Evolutionary conservation across 2,113 vertebrate species (phyloP).

Genomic region (Anarrhichthys ocellatus): DNA sequence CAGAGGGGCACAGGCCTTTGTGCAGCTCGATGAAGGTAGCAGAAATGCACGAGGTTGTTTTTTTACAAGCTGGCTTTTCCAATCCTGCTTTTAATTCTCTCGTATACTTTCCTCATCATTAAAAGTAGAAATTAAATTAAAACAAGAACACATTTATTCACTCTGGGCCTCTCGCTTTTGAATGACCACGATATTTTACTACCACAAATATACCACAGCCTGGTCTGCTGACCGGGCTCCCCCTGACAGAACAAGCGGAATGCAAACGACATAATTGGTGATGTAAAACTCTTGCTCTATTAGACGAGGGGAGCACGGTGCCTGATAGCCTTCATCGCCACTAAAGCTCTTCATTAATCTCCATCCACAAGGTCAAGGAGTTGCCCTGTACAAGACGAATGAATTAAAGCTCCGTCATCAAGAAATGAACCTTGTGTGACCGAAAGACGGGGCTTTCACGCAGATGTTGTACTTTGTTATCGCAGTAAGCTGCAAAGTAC

Average conservation of each 20-base stretch:
- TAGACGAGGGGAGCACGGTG: constrained; percentile 65
- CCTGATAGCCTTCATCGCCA: constrained; percentile 76
- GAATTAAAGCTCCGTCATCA: constrained; percentile 67
- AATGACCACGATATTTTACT: constrained; percentile 51
- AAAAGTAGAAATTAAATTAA: constrained; percentile 2
- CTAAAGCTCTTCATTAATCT: constrained; percentile 83
- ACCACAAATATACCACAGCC: constrained; percentile 31
- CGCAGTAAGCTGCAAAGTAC: constrained; percentile 8
- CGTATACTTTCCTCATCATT: background rate
- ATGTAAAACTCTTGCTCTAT: constrained; percentile 76
- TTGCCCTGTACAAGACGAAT: constrained; percentile 71
- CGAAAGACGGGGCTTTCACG: constrained; percentile 12
- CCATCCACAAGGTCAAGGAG: constrained; percentile 77
- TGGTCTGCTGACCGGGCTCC: constrained; percentile 5
- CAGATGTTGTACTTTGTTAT: constrained; percentile 40
- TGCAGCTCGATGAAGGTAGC: constrained; percentile 8
- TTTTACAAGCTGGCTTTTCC: background rate
- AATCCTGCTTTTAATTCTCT: constrained; percentile 8
- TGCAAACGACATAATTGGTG: constrained; percentile 74
- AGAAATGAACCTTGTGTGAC: constrained; percentile 57
- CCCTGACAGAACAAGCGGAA: constrained; percentile 62
- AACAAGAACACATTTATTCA: constrained; percentile 29
- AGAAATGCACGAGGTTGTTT: constrained; percentile 3
- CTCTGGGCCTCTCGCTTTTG: background rate
- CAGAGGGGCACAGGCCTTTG: constrained; percentile 3